A percentile compares a stretch with the other conserved stretches of the same genome.
phyloP scores from a whole-genome alignment of 2,888 invertebrate species.

The Schrankia costaestrigalis region DNA sequence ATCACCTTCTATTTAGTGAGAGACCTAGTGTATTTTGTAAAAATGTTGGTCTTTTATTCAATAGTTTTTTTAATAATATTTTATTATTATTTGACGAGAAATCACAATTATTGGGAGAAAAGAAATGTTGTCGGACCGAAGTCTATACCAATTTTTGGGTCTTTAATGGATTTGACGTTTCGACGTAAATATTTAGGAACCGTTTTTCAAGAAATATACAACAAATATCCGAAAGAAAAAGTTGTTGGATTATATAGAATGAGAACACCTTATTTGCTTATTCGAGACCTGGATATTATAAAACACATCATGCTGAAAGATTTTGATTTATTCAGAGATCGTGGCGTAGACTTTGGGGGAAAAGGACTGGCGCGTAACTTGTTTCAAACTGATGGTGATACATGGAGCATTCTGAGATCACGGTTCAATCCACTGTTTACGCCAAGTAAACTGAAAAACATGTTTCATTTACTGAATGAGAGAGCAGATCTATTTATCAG shows the following conservation, averaged over 20 bases:
- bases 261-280: slow-evolving; percentile 42
- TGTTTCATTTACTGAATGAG: slow-evolving; percentile 47
- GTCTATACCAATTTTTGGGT: slow-evolving; percentile 33
- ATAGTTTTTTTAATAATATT: neutral
- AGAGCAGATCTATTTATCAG: slow-evolving; percentile 39
- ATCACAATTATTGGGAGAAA: slow-evolving; percentile 23
- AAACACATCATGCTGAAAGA: slow-evolving; percentile 55
- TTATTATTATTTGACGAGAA: slow-evolving; percentile 22
- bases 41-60: slow-evolving; percentile 3
- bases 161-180: slow-evolving; percentile 22
- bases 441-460: slow-evolving; percentile 54
- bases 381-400: slow-evolving; percentile 48
- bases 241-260: slow-evolving; percentile 38
- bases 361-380: slow-evolving; percentile 47
- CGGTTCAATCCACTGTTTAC: slow-evolving; percentile 55
- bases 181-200: slow-evolving; percentile 16
- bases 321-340: slow-evolving; percentile 48
- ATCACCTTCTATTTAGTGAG: too few species aligned
- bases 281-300: slow-evolving; percentile 52
- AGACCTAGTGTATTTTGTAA: too few species aligned
- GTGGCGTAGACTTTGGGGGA: slow-evolving; percentile 46
- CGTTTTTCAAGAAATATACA: slow-evolving; percentile 25
- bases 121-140: slow-evolving; percentile 28
- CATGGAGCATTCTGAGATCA: slow-evolving; percentile 47
- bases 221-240: slow-evolving; percentile 31